Conservation (phyloP, 2,888 invertebrate genomes). For the Microctonus aethiopoides region DNA sequence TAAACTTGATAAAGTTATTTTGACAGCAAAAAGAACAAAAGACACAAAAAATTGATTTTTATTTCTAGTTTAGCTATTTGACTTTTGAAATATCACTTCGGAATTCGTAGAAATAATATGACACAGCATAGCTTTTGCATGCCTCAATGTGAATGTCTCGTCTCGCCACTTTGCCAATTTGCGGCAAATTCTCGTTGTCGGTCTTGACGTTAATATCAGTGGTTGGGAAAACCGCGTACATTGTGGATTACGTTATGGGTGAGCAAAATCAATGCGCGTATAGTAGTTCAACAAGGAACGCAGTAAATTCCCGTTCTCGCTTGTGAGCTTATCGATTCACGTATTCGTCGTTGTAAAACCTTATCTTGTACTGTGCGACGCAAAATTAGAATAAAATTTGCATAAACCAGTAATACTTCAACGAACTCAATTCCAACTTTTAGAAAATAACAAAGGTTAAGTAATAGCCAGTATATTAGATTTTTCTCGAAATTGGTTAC, state of each 20-base stretch:
- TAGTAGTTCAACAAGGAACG: slow-evolving; percentile 4
- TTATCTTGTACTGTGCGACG: slow-evolving; percentile 28
- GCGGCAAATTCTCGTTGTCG: neutral
- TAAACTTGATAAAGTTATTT: neutral
- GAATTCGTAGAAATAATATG: neutral
- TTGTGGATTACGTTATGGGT: neutral
- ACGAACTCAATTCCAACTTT: slow-evolving; percentile 24
- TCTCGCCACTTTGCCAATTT: neutral
- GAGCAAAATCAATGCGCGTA: slow-evolving; percentile 15
- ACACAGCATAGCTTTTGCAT: neutral
- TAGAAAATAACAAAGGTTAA: slow-evolving; percentile 11
- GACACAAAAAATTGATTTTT: neutral
- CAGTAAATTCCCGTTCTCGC: slow-evolving; percentile 7
- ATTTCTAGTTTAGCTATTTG: neutral
- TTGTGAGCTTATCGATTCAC: slow-evolving; percentile 21
- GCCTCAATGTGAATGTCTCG: neutral
- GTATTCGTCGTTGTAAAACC: slow-evolving; percentile 27
- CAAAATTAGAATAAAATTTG: slow-evolving; percentile 27
- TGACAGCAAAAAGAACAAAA: neutral
- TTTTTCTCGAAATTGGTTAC: neutral
- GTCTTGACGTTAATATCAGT: slow-evolving; percentile 2
- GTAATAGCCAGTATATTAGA: neutral
- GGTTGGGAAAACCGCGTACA: neutral
- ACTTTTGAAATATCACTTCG: neutral
- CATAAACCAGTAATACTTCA: slow-evolving; percentile 24